Evolutionary conservation across 2,797 vertebrate genomes (phyloP).

Genomic region (Rhynchotus rufescens): DNA sequence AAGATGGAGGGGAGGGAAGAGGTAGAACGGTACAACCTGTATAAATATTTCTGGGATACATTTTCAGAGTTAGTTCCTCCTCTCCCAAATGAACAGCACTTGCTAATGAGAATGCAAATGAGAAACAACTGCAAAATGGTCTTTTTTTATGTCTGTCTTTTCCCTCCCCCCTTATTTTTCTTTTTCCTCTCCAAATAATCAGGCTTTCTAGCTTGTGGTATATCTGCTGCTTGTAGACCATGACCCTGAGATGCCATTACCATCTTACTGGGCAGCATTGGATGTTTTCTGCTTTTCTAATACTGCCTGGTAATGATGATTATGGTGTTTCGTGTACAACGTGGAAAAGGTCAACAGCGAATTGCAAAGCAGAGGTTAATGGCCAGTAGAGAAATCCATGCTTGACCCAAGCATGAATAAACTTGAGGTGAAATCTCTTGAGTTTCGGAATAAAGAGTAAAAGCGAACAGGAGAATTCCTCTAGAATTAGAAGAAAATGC

Average conservation of each 20-base stretch:
- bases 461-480: neutral
- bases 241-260: conserved; percentile 84
- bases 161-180: fast-evolving
- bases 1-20: neutral
- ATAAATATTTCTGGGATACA: neutral
- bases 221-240: neutral
- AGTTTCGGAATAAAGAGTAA: neutral
- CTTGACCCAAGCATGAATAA: neutral
- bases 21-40: fast-evolving
- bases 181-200: neutral
- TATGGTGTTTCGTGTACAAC: conserved; percentile 84
- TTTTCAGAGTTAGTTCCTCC: neutral
- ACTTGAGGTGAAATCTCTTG: neutral
- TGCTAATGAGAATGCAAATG: neutral
- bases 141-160: neutral
- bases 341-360: neutral
- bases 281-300: conserved; percentile 95
- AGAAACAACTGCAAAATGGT: neutral
- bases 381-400: neutral
- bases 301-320: conserved; percentile 99
- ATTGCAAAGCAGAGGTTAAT: neutral
- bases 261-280: conserved; percentile 99
- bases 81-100: neutral
- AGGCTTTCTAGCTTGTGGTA: neutral
- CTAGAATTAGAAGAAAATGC: neutral